phyloP scores from a whole-genome alignment of 2,113 vertebrate species.

The Tragelaphus scriptus region DNA sequence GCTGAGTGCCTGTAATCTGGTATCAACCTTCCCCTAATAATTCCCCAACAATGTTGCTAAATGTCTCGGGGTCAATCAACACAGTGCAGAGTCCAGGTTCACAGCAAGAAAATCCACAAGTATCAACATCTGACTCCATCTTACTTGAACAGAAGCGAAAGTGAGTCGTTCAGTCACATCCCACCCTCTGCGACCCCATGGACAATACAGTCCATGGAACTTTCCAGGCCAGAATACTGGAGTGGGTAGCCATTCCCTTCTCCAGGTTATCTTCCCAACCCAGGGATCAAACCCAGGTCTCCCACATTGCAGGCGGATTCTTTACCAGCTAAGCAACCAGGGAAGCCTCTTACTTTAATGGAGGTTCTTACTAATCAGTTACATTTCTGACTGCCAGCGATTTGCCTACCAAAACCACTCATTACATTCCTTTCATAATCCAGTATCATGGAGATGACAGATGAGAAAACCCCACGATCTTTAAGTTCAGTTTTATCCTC shows the following conservation, averaged over 20 bases:
- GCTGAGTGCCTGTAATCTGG: background rate
- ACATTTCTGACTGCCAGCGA: background rate
- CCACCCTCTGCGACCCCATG: background rate
- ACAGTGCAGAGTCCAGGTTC: background rate
- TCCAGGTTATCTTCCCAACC: background rate
- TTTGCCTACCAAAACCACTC: background rate
- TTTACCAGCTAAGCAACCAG: background rate
- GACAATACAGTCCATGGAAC: background rate
- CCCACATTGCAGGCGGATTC: background rate
- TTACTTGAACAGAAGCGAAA: background rate
- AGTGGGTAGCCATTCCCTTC: background rate
- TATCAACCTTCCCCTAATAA: background rate
- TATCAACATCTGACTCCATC: background rate
- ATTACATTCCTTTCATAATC: background rate
- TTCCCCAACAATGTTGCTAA: background rate
- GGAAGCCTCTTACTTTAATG: background rate
- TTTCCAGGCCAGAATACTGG: background rate
- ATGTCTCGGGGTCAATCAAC: background rate
- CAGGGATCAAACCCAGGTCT: background rate
- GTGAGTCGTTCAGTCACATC: background rate
- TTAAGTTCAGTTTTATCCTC: background rate
- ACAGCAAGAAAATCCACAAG: background rate
- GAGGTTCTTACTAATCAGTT: background rate
- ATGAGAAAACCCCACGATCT: background rate
- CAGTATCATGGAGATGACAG: background rate